Conservation (phyloP, 2,113 vertebrate species). For the Melanocharis versteri region DNA sequence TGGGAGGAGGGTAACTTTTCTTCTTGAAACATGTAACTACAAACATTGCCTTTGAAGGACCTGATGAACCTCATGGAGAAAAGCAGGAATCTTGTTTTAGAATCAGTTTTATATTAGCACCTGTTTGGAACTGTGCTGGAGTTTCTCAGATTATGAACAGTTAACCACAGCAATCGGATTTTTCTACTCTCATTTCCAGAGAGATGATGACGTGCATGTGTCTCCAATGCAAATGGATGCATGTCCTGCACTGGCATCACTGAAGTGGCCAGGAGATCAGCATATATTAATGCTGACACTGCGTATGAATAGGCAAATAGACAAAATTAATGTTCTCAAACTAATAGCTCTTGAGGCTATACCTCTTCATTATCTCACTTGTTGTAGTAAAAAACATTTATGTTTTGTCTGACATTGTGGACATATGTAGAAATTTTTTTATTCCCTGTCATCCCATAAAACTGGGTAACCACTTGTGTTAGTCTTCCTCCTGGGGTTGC, state of each 20-base stretch:
- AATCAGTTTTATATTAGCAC: not conserved
- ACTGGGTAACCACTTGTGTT: not conserved
- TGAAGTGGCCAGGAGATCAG: not conserved
- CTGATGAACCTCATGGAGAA: not conserved
- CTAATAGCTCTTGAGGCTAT: not conserved
- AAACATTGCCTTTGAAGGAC: not conserved
- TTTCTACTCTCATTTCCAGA: not conserved
- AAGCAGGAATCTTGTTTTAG: not conserved
- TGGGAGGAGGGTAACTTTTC: not conserved
- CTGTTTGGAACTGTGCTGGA: not conserved
- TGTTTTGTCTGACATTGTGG: not conserved
- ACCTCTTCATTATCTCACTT: not conserved
- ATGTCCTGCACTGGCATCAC: not conserved
- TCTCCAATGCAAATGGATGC: not conserved
- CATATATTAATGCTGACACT: not conserved
- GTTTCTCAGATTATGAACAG: not conserved
- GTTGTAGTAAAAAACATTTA: not conserved
- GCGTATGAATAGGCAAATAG: not conserved
- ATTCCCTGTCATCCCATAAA: not conserved
- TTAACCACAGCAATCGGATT: not conserved
- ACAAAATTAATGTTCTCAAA: conserved; percentile 1
- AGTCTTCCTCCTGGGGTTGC: not conserved
- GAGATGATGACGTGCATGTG: not conserved
- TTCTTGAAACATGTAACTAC: not conserved
- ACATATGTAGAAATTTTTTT: not conserved